Evolutionary conservation across 2,113 vertebrate genomes (phyloP).

Genomic region (Brienomyrus longianalis): DNA sequence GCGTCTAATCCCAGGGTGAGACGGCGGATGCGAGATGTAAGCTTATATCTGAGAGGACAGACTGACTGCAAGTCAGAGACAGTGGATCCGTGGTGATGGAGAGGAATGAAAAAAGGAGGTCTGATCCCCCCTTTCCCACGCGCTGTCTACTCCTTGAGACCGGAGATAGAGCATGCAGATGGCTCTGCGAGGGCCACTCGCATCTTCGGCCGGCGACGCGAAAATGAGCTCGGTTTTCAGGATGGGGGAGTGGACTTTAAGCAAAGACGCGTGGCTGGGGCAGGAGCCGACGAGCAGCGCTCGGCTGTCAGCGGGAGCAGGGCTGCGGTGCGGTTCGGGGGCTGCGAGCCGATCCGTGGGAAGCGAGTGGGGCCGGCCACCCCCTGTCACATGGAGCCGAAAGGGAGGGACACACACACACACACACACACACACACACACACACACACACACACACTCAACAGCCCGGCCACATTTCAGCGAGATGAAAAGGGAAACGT

Average conservation of each 20-base stretch:
- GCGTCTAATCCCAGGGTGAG: not conserved
- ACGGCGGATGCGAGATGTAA: conserved; percentile 1
- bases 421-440: too few relatives aligned
- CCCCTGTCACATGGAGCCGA: conserved; percentile 37
- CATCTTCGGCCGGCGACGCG: conserved; percentile 30
- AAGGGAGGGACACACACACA: conserved; percentile 20
- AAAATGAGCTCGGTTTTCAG: conserved; percentile 7
- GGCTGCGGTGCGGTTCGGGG: conserved; percentile 2
- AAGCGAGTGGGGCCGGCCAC: conserved; percentile 35
- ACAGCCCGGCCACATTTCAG: conserved; percentile 8
- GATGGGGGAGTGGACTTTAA: not conserved
- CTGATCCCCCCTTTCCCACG: conserved; percentile 30
- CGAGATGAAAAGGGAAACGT: not conserved
- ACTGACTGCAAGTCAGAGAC: not conserved
- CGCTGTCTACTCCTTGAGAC: conserved; percentile 35
- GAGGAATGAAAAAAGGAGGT: conserved; percentile 20
- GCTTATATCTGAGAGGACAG: conserved; percentile 6
- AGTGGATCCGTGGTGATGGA: conserved; percentile 13
- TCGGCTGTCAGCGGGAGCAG: conserved; percentile 1
- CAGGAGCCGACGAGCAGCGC: not conserved
- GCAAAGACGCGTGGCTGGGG: not conserved
- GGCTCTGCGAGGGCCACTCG: conserved; percentile 25
- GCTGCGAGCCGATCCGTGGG: conserved; percentile 40
- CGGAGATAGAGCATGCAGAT: conserved; percentile 32
- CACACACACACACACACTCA: conserved; percentile 12